Evolutionary conservation across 2,113 vertebrate genomes (phyloP).

Genomic region (Mobula hypostoma): DNA sequence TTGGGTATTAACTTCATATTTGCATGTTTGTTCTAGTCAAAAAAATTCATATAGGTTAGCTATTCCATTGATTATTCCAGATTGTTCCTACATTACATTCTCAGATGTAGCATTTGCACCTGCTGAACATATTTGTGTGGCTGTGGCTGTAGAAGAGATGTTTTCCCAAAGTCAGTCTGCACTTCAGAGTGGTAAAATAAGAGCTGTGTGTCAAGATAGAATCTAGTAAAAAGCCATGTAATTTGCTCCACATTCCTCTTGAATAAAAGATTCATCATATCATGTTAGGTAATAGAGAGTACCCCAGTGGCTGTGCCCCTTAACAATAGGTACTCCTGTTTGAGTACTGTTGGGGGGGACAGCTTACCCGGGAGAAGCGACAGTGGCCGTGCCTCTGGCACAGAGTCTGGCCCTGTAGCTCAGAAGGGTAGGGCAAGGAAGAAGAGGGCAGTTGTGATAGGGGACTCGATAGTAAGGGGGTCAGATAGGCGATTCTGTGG

Average conservation of each 20-base stretch:
- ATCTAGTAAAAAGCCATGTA: background rate
- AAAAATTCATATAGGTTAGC: background rate
- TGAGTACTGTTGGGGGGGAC: no score
- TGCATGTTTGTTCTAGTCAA: background rate
- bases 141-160: background rate
- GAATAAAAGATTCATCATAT: background rate
- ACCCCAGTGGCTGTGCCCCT: no score
- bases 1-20: background rate
- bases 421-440: no score
- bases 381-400: no score
- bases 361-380: no score
- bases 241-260: background rate
- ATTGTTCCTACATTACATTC: background rate
- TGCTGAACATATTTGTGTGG: background rate
- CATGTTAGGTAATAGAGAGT: no score
- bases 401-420: no score
- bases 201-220: background rate
- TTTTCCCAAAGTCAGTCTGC: background rate
- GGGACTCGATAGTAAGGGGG: no score
- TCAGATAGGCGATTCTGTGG: no score
- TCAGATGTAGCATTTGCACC: background rate
- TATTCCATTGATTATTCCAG: background rate
- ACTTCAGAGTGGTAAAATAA: background rate
- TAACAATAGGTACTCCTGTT: no score
- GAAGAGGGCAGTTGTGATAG: no score